phyloP scores from a whole-genome alignment of 2,888 invertebrate genomes.

The Ceriagrion tenellum region DNA sequence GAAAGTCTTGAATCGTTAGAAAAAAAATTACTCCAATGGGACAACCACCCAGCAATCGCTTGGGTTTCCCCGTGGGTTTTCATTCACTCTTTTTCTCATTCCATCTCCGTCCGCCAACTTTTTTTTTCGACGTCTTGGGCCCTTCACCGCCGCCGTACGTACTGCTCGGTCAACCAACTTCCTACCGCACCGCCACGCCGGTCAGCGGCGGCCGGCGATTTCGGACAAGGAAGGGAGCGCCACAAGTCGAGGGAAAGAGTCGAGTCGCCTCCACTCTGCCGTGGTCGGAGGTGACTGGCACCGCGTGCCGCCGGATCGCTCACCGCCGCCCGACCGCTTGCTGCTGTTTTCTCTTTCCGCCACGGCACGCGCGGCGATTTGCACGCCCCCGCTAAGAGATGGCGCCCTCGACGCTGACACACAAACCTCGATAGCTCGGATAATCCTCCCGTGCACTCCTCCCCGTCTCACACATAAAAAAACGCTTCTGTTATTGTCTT shows the following conservation, averaged over 20 bases:
- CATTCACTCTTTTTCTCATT: background rate
- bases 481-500: background rate
- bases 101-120: background rate
- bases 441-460: background rate
- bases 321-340: background rate
- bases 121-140: background rate
- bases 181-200: background rate
- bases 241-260: background rate
- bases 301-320: background rate
- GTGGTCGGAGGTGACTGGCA: slow-evolving; percentile 42
- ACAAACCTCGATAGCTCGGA: slow-evolving; percentile 45
- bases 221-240: background rate
- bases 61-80: background rate
- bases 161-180: background rate
- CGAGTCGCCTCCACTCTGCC: background rate
- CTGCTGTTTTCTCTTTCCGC: slow-evolving; percentile 59
- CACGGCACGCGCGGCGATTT: slow-evolving; percentile 45
- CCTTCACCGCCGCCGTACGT: background rate
- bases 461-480: background rate
- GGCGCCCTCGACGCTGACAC: slow-evolving; percentile 37
- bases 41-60: background rate
- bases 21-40: background rate
- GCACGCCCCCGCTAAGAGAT: slow-evolving; percentile 23
- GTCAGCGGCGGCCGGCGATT: background rate
- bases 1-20: background rate